Evolutionary conservation across 2,888 invertebrate genomes (phyloP), one percentile per base, ranked within the genome.

Genomic region (Chromoteleia sp.): DNA sequence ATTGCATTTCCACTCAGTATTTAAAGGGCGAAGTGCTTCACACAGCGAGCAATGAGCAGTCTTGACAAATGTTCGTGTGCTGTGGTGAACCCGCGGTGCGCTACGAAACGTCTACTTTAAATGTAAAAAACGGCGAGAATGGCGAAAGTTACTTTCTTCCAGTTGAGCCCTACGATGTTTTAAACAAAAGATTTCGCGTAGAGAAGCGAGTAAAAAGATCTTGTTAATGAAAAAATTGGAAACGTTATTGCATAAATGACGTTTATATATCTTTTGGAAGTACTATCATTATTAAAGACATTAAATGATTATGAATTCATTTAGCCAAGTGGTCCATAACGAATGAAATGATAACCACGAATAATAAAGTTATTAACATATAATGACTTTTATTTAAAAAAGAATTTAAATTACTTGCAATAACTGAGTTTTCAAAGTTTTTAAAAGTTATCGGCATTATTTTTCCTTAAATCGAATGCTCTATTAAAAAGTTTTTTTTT

Each of bases 31-130:
- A 39, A 48, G 30, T 68, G 50, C 52, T 68, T 68, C 36, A 29
- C 58, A 50, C 56, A 17, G 30, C 52, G 15, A 36, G 71, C 43
- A 71, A 77, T 77, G 77, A 71, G 65, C 58, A 29, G 29, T 39
- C 58, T 30, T 78, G 50, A 77, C 63, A 58, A 77, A 77, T 70
- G 70, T 56, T 71, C 56, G 45, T 19, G 56, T 39, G 52, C 48
- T 36, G 12, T 19, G 36, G 61, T 12, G 15, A 33, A 50, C 33
- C 19, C 39, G 36, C 36, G 29, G 29, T 41, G 4, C 36, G 30
- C 43, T 43, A n/a, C 36, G 59, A 12, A 59, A 59, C 19, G 56
- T 58, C 65, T 33, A 43, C 56, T 63, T 63, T 39, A 71, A 77
- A 54, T 43, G 52, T 25, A 4, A 25, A 36, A 29, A 52, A 17